These are phyloP conservation scores for Beaufortia kweichowensis DNA, from an alignment of 2,113 vertebrate genomes.

Conservation along the genomic window DNA sequence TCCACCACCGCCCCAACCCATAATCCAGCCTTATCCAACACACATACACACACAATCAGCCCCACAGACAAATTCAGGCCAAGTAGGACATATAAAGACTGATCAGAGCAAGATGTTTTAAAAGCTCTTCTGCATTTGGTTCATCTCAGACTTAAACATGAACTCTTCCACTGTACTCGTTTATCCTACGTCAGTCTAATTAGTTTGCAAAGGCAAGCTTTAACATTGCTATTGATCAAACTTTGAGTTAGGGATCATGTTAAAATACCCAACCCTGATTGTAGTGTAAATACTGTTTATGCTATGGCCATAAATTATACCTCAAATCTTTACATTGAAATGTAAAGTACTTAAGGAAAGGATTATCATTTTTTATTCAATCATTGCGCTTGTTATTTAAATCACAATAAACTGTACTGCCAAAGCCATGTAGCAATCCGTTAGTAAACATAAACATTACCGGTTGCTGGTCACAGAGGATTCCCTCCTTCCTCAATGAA, in stretches of 20 bases:
- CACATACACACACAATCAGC: slow-evolving; percentile 27
- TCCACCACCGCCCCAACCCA: background rate
- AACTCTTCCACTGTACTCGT: background rate
- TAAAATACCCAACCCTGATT: too few relatives aligned
- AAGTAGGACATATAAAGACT: slow-evolving; percentile 23
- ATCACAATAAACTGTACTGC: background rate
- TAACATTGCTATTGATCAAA: too few relatives aligned
- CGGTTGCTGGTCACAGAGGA: slow-evolving; percentile 68
- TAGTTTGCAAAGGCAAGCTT: too few relatives aligned
- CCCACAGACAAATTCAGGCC: slow-evolving; percentile 19
- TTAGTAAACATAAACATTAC: slow-evolving; percentile 46
- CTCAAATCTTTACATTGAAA: slow-evolving; percentile 12
- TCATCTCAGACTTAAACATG: background rate
- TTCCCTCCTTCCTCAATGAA: slow-evolving; percentile 59
- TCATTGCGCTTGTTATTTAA: too few relatives aligned
- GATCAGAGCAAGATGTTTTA: slow-evolving; percentile 36
- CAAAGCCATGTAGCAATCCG: slow-evolving; percentile 1
- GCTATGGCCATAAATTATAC: too few relatives aligned
- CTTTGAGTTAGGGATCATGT: too few relatives aligned
- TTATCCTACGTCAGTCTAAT: too few relatives aligned
- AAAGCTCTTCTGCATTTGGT: background rate
- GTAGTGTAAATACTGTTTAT: too few relatives aligned
- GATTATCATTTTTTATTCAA: too few relatives aligned
- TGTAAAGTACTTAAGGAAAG: background rate
- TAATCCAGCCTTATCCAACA: slow-evolving; percentile 31